phyloP scores from a whole-genome alignment of 2,888 invertebrate species.

The Sinhomidia bicolor region DNA sequence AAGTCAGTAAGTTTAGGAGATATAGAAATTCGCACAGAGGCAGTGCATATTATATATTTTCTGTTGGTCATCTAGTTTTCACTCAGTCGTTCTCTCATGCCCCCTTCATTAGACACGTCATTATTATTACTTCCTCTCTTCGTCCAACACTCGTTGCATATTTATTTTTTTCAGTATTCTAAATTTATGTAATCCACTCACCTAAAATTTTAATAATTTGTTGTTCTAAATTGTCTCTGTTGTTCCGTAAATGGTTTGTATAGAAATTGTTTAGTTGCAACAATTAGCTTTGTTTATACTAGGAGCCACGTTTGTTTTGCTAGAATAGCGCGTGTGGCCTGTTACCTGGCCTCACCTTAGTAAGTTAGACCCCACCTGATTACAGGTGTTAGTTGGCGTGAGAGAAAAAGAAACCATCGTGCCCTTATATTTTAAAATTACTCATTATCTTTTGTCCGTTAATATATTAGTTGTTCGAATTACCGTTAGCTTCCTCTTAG shows the following conservation, averaged over 20 bases:
- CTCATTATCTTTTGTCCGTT: conserved; percentile 10
- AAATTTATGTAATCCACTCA: conserved; percentile 10
- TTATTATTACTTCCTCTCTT: conserved; percentile 36
- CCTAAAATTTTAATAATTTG: not conserved
- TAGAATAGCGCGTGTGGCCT: conserved; percentile 2
- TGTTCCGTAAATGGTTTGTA: not conserved
- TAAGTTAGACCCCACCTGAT: conserved; percentile 48
- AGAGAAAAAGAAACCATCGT: conserved; percentile 51
- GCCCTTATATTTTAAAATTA: conserved; percentile 53
- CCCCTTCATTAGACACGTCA: conserved; percentile 42
- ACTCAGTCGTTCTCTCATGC: conserved; percentile 53
- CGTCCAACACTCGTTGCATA: not conserved
- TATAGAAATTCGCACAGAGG: conserved; percentile 39
- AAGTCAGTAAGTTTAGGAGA: conserved; percentile 53
- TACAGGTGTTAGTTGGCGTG: conserved; percentile 65
- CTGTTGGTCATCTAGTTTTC: conserved; percentile 31
- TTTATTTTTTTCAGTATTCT: conserved; percentile 34
- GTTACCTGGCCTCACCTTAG: conserved; percentile 47
- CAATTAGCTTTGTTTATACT: too few relatives aligned
- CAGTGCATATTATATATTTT: conserved; percentile 16
- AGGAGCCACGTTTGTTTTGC: too few relatives aligned
- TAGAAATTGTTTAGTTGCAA: not conserved
- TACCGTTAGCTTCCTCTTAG: too few relatives aligned
- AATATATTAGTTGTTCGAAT: too few relatives aligned
- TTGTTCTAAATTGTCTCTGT: not conserved